Percentiles rank a stretch among this genome's conserved stretches.
Conservation (phyloP, 1,140 invertebrate genomes). For the Bicyclus anynana region DNA sequence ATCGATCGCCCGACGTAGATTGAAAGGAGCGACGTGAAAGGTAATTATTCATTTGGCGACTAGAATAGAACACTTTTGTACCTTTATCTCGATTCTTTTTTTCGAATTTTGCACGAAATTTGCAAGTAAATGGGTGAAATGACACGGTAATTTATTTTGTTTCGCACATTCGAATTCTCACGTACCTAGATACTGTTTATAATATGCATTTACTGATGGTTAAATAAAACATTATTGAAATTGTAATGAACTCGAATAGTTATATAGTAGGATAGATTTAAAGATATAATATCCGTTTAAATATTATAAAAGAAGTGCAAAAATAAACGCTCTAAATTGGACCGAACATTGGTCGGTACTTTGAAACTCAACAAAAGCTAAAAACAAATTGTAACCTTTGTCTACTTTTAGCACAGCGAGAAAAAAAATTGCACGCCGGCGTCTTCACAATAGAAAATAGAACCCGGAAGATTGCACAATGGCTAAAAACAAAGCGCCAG, state of each 20-base stretch:
- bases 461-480: slow-evolving; percentile 74
- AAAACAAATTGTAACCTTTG: slow-evolving; percentile 14
- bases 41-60: slow-evolving; percentile 77
- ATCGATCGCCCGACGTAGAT: slow-evolving; percentile 70
- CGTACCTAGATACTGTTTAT: slow-evolving; percentile 27
- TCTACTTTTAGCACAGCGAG: slow-evolving; percentile 15
- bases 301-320: no score
- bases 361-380: slow-evolving; percentile 7
- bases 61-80: slow-evolving; percentile 77
- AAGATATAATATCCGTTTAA: no score
- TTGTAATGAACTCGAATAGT: no score
- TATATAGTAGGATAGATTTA: no score
- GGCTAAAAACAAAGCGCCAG: slow-evolving; percentile 40
- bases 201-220: neutral
- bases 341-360: no score
- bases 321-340: slow-evolving; percentile 12
- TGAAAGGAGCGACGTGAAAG: slow-evolving; percentile 75
- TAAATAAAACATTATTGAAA: no score
- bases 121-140: slow-evolving; percentile 72
- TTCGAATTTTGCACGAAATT: slow-evolving; percentile 72
- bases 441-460: slow-evolving; percentile 21
- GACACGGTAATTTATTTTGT: slow-evolving; percentile 70
- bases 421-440: slow-evolving; percentile 26
- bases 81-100: slow-evolving; percentile 72
- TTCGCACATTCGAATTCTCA: slow-evolving; percentile 57